Conservation (phyloP, 2,888 invertebrate species). For the Acholoe squamosa region DNA sequence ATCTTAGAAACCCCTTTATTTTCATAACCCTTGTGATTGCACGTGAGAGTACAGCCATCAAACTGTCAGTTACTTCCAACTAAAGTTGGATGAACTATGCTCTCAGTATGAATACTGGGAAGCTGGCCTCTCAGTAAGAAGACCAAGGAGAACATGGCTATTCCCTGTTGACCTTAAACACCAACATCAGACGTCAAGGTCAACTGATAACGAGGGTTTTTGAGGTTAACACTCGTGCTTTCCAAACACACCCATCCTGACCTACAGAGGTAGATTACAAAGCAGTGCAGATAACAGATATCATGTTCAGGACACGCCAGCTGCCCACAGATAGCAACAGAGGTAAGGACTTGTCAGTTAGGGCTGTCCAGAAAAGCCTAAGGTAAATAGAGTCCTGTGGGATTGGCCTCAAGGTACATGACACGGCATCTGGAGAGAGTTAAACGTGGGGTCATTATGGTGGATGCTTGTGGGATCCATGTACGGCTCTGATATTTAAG, state of each 20-base stretch:
- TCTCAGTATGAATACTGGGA: too few species aligned
- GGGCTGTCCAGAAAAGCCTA: not conserved
- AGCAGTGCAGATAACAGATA: not conserved
- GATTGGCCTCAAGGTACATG: too few species aligned
- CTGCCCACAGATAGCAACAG: conserved; percentile 5
- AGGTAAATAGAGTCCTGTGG: not conserved
- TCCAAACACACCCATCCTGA: not conserved
- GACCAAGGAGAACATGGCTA: conserved; percentile 1
- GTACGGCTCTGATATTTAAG: too few species aligned
- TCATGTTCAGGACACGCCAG: conserved; percentile 29
- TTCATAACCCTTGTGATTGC: too few species aligned
- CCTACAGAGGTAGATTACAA: not conserved
- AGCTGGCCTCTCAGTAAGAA: not conserved
- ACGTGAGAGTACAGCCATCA: too few species aligned
- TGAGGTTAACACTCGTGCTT: not conserved
- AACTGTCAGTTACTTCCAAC: too few species aligned
- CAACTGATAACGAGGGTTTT: conserved; percentile 46
- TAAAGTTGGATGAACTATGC: too few species aligned
- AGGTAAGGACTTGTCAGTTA: not conserved
- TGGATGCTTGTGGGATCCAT: too few species aligned
- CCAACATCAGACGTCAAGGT: not conserved
- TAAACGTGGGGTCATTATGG: too few species aligned
- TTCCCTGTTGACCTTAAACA: conserved; percentile 19
- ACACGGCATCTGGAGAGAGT: too few species aligned
- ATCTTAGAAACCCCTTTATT: too few species aligned